These are phyloP conservation scores for Typhlichthys eigenmanni DNA, from an alignment of 2,797 vertebrate genomes.

Conservation along the genomic window DNA sequence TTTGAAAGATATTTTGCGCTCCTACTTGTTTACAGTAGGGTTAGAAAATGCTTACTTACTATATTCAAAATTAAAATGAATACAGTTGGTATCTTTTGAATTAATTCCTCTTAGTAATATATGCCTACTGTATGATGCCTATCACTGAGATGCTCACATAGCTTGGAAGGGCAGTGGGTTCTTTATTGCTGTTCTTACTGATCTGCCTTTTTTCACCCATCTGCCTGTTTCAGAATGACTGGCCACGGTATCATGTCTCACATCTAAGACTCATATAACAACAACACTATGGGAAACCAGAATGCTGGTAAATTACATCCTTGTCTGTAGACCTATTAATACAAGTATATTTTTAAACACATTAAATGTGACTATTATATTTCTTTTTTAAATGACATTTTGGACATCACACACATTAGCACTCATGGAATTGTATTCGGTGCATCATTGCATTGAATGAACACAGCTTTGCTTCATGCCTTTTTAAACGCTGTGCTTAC, in stretches of 20 bases:
- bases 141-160: slow-evolving; percentile 51
- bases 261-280: slow-evolving; percentile 65
- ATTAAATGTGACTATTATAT: no score
- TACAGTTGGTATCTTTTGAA: no score
- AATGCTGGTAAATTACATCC: slow-evolving; percentile 38
- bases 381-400: not conserved
- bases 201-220: slow-evolving; percentile 62
- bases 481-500: not conserved
- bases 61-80: no score
- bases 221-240: slow-evolving; percentile 70
- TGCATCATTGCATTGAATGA: slow-evolving; percentile 5
- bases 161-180: slow-evolving; percentile 42
- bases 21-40: no score
- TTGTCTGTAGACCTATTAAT: not conserved
- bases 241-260: slow-evolving; percentile 65
- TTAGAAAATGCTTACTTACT: no score
- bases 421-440: not conserved
- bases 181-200: slow-evolving; percentile 63
- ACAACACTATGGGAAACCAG: slow-evolving; percentile 64
- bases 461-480: not conserved
- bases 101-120: no score
- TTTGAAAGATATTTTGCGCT: no score
- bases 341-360: slow-evolving; percentile 24
- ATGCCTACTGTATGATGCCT: slow-evolving; percentile 5
- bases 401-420: not conserved